Conservation (phyloP, 2,797 vertebrate genomes). For the Chiroxiphia lanceolata region DNA sequence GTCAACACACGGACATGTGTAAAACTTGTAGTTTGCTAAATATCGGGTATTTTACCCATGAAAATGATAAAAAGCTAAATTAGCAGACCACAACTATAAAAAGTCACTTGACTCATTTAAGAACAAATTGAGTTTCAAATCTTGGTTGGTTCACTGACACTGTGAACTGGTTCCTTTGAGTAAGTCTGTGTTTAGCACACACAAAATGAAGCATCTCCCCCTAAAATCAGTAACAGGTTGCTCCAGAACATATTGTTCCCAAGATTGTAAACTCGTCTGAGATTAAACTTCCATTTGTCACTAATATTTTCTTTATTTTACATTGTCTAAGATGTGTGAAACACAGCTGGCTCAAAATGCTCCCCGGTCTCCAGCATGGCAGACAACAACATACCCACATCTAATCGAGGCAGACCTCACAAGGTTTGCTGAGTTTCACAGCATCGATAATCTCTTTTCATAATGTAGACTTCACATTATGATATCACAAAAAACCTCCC, state of each 20-base stretch:
- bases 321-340: not conserved
- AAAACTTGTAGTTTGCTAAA: not conserved
- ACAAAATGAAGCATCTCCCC: not conserved
- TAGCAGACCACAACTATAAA: not conserved
- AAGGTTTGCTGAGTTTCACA: not conserved
- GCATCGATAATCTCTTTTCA: not conserved
- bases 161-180: not conserved
- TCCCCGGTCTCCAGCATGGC: not conserved
- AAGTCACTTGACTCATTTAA: not conserved
- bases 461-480: not conserved
- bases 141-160: not conserved
- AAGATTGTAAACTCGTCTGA: not conserved
- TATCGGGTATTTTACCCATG: not conserved
- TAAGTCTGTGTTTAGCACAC: not conserved
- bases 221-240: not conserved
- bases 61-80: not conserved
- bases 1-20: slow-evolving; percentile 10
- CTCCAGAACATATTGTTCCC: not conserved
- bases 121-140: not conserved
- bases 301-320: not conserved
- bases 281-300: not conserved
- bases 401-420: not conserved
- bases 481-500: not conserved
- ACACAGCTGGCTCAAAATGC: not conserved
- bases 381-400: not conserved